These are phyloP conservation scores for Threskiornis aethiopicus DNA, from an alignment of 2,797 vertebrate genomes.

Conservation along the genomic window DNA sequence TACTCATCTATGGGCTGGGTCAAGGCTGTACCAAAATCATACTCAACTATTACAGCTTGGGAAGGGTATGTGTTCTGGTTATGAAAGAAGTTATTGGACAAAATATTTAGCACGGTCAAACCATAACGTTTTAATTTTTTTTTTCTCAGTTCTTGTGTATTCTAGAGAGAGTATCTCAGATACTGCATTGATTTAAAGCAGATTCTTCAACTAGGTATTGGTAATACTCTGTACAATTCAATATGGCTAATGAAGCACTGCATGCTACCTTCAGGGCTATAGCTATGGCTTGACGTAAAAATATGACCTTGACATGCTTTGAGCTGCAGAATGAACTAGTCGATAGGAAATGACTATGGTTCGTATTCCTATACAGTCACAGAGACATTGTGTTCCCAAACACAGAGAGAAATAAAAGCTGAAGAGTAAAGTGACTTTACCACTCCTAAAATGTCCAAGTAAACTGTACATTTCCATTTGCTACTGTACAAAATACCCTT, in stretches of 20 bases:
- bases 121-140: neutral
- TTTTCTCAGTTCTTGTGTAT: neutral
- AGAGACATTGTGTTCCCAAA: neutral
- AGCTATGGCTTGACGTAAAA: neutral
- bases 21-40: neutral
- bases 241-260: neutral
- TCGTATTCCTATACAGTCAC: neutral
- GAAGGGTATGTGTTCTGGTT: neutral
- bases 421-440: neutral
- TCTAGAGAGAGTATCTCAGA: neutral
- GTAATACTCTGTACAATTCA: neutral
- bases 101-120: neutral
- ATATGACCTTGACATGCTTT: slow-evolving; percentile 34
- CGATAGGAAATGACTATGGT: neutral
- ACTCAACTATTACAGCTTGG: neutral
- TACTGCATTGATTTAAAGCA: neutral
- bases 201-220: neutral
- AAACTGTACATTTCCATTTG: neutral
- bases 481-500: neutral
- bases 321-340: neutral
- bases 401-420: neutral
- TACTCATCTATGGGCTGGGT: neutral
- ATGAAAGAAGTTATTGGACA: neutral
- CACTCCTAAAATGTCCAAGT: neutral
- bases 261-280: neutral